Percentiles rank a stretch among this genome's conserved stretches.
Conservation (phyloP, 2,113 vertebrate species). For the Hippocampus barbouri region DNA sequence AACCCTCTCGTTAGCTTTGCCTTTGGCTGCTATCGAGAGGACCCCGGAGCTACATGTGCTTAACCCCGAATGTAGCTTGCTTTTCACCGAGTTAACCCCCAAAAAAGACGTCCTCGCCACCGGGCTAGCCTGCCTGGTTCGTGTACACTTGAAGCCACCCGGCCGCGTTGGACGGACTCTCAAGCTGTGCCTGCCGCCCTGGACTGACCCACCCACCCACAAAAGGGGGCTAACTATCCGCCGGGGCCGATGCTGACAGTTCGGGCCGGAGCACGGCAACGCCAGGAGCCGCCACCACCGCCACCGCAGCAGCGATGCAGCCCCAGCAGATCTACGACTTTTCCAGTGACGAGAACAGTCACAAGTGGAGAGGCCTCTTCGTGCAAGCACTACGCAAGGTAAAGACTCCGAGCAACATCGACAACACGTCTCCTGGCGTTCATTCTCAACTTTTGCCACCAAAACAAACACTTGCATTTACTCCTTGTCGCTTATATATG, state of each 20-base stretch:
- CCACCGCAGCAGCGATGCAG: slow-evolving; percentile 76
- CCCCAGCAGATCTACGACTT: slow-evolving; percentile 91
- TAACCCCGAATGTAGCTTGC: slow-evolving; percentile 27
- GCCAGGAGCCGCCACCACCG: slow-evolving; percentile 67
- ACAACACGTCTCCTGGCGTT: neutral
- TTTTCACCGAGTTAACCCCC: slow-evolving; percentile 3
- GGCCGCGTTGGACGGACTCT: neutral
- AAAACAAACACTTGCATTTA: neutral
- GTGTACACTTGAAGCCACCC: neutral
- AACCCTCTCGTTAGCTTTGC: slow-evolving; percentile 44
- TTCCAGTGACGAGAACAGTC: slow-evolving; percentile 91
- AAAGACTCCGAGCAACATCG: slow-evolving; percentile 19
- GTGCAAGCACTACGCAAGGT: slow-evolving; percentile 91
- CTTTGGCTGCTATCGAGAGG: slow-evolving; percentile 52
- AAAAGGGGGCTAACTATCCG: slow-evolving; percentile 62
- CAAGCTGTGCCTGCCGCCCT: slow-evolving; percentile 47
- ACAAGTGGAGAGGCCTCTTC: slow-evolving; percentile 95
- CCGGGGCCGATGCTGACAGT: slow-evolving; percentile 79
- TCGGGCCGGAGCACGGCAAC: slow-evolving; percentile 74
- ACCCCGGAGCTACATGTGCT: slow-evolving; percentile 63
- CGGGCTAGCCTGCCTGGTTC: slow-evolving; percentile 7
- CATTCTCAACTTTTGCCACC: neutral
- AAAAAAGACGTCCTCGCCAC: slow-evolving; percentile 1
- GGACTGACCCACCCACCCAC: slow-evolving; percentile 72
- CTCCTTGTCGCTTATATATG: neutral